Evolutionary conservation across 2,888 invertebrate species (phyloP), one percentile per base, ranked within the genome.

Genomic region (Emmelina monodactyla): DNA sequence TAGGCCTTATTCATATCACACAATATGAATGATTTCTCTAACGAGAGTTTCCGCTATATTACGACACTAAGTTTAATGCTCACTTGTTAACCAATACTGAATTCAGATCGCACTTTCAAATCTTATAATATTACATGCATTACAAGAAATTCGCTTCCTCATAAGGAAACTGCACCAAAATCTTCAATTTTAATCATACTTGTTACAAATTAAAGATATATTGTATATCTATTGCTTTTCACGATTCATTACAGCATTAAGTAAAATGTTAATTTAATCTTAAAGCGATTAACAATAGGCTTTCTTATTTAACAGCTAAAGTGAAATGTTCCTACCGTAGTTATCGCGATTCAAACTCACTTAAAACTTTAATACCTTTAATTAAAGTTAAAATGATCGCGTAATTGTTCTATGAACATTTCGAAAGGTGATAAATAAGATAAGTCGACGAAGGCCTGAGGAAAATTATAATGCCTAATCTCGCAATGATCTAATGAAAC

Each of bases 401-500:
- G 25, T 25, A 25, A 25, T 25, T 25, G 25, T 25, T 9, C 25
- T 9, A 25, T 3, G 25, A 25, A 25, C n/a, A 25, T 25, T 25
- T 25, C 25, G 4, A 25, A 25, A 25, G 25, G 25, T 25, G 25
- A 25, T 25, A 25, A 25, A 25, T 25, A 25, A 25, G 9, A 25
- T 4, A 4, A 4, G 6, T 11, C 39, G 52, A 53, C 47, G 40
- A 46, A 37, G 50, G 59, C 52, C 31, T 44, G 50, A 43, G 44
- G 44, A 49, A 53, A 52, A 58, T 54, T 54, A 55, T 48, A 45
- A 49, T 41, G 43, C 51, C 49, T 60, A 64, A 66, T 64, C 54
- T 46, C 49, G 48, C 50, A 56, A 53, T 47, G 48, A 64, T 67
- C 61, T 50, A 37, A 50, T 58, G 58, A 62, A 62, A 63, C 58